These are phyloP conservation scores for Papilio demoleus DNA, from an alignment of 2,888 invertebrate species.

Conservation along the genomic window DNA sequence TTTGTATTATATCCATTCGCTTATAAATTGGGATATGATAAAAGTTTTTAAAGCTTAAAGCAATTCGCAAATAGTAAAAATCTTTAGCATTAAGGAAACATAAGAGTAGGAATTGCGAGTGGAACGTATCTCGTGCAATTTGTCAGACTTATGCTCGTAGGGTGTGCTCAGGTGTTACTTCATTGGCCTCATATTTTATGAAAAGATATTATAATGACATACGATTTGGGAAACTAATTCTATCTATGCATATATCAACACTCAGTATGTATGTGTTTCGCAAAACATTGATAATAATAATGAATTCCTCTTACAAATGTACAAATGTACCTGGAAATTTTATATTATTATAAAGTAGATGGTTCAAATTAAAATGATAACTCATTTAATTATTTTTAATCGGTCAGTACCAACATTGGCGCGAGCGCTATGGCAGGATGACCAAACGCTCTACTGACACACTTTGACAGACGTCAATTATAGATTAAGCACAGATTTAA, in stretches of 20 bases:
- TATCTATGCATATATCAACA: background rate
- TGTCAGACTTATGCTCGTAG: conserved; percentile 36
- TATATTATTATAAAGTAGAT: too few relatives aligned
- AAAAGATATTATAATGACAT: conserved; percentile 33
- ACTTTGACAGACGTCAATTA: too few relatives aligned
- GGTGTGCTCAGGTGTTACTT: conserved; percentile 36
- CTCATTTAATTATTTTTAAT: too few relatives aligned
- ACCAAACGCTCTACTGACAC: too few relatives aligned
- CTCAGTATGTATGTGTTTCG: background rate
- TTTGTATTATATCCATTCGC: background rate
- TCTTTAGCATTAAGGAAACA: conserved; percentile 25
- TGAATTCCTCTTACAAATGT: too few relatives aligned
- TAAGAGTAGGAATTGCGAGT: conserved; percentile 31
- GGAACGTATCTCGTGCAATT: conserved; percentile 36
- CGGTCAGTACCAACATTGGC: too few relatives aligned
- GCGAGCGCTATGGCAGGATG: too few relatives aligned
- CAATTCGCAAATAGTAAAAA: conserved; percentile 27
- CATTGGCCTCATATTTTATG: conserved; percentile 34
- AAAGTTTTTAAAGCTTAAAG: conserved; percentile 3
- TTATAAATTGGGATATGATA: background rate
- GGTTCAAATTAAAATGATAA: too few relatives aligned
- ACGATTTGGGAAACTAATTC: conserved; percentile 29
- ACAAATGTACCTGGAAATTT: too few relatives aligned
- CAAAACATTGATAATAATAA: too few relatives aligned
- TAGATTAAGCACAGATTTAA: too few relatives aligned